Base-by-base conservation (phyloP, 2,797 vertebrate species). In the Leptodactylus fallax region DNA sequence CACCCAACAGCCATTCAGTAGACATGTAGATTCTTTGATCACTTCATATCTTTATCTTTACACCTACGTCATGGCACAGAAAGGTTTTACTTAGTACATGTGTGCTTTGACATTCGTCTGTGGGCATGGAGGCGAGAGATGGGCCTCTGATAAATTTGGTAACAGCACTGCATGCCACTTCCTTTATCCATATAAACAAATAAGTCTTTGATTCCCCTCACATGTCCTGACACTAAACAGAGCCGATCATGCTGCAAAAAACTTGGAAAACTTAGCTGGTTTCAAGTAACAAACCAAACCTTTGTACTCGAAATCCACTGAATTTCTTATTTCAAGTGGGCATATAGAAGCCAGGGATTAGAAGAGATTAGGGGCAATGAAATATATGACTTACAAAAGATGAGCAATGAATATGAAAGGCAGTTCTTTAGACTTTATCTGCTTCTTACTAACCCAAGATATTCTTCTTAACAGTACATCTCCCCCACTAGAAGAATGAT, bases 171-270 rank as follows among this genome's bases (percentile, higher is more conserved):
- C 77, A 79, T 60, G 65, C 53, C 13, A 11, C 36, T 49, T 87
- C 27, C 47, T 63, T 81, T 60, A 17, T 61, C 8, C 53, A 23
- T 74, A 76, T 87, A 87, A 87, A 87, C 79, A 81, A 71, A 13
- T 51, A 21, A 6, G 71, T 60, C 85, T 76, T 81, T 81, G 27
- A 87, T 69, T 69, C 47, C 55, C 56, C 21, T 45, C 25, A 79
- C 21, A 80, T 47, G 78, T 58, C 19, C 69, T 81, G 55, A 80
- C n/a, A 85, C 71, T 63, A 17, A 11, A 19, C 69, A 81, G 63
- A 87, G 61, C 55, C 16, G 81, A 12, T 49, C 67, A 81, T 56
- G 56, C 45, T 49, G 36, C n/a, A 81, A 17, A 74, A 47, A 55
- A 71, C 65, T 58, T 72, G 61, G 51, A 47, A 55, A 45, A 71